Evolutionary conservation across 2,888 invertebrate species (phyloP), one percentile per base, ranked within the genome.

Genomic region (Phyllotreta striolata): DNA sequence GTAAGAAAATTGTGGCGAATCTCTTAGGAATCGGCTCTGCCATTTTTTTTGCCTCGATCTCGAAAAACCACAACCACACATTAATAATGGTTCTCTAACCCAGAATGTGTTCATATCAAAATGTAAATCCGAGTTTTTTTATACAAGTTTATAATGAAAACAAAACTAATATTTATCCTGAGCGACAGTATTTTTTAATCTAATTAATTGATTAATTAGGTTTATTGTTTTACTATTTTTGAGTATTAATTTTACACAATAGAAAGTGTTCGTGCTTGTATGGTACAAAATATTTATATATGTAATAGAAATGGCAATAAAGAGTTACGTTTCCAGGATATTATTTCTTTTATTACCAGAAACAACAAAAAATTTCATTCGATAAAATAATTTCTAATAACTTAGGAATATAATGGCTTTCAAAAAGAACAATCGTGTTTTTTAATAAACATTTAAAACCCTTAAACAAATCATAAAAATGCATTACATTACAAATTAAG

Each of bases 301-400:
- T 24, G 24, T 38, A 52, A 52, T 52, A 38, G 52, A 52, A 24
- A 52, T 52, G 52, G 52, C 52, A 52, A 52, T 52, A 52, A 52
- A 52, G 52, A 52, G 52, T 52, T 52, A 52, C 52, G 52, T 52
- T 52, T 52, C 52, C 52, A 49, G 14, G 39, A 52, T 52, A 41
- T 24, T 24, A 24, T 24, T 24, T 24, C 24, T 24, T 24, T 24
- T 24, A 24, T 24, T 24, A 13, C 46, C 39, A 38, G 12, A 14
- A 41, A 41, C 10, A 40, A 13, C 34, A 24, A 41, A 14, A 4
- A 13, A 55, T 46, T 56, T 12, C 34, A 47, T 37, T 51, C 43
- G 43, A 62, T 44, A 41, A 59, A 60, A 43, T 52, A 7, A 8
- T 37, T 56, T 51, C 44, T 47, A 37, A 64, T 51, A 24, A 24